These are phyloP conservation scores for Polymixis lichenea DNA, from an alignment of 2,888 invertebrate genomes.

Conservation along the genomic window DNA sequence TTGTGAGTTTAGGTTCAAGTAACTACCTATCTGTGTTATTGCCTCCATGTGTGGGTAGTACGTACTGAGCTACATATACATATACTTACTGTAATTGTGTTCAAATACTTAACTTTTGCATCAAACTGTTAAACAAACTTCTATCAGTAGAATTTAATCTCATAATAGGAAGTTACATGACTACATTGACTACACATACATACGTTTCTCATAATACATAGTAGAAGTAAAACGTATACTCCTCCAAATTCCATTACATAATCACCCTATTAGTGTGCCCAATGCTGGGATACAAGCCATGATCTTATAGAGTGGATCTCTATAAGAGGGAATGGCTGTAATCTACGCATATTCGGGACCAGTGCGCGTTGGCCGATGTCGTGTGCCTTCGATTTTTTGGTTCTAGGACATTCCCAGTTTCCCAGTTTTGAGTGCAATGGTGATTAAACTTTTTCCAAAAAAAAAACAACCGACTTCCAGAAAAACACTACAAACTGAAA, in stretches of 20 bases:
- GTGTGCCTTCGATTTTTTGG: no score
- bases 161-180: not conserved
- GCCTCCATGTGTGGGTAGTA: not conserved
- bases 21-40: not conserved
- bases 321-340: no score
- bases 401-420: no score
- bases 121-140: not conserved
- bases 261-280: no score
- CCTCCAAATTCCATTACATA: not conserved
- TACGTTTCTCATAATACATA: not conserved
- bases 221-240: not conserved
- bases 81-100: not conserved
- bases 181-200: not conserved
- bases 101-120: not conserved
- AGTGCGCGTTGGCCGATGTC: no score
- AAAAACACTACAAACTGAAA: no score
- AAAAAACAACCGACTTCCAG: no score
- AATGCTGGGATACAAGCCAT: no score
- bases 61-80: not conserved
- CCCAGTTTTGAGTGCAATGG: no score
- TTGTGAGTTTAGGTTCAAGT: not conserved
- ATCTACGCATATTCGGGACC: no score
- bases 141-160: conserved; percentile 1
- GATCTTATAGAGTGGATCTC: no score
- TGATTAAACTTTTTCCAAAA: no score